Evolutionary conservation across 2,113 vertebrate genomes (phyloP).

Genomic region (Gulo gulo): DNA sequence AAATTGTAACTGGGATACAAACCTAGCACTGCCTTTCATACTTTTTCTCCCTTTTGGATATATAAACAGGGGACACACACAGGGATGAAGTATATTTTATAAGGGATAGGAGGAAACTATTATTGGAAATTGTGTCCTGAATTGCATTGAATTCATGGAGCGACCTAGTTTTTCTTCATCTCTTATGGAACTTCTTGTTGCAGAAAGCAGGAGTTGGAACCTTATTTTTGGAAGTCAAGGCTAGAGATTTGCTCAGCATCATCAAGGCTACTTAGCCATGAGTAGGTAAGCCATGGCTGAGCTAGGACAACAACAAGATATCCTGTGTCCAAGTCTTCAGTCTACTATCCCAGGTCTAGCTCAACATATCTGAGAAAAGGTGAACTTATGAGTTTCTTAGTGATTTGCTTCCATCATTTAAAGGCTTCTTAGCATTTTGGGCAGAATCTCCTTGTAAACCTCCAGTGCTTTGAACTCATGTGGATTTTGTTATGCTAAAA

Average conservation of each 20-base stretch:
- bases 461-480: neutral
- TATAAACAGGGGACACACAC: neutral
- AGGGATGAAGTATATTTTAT: neutral
- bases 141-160: slow-evolving; percentile 34
- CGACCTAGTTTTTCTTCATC: slow-evolving; percentile 44
- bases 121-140: slow-evolving; percentile 27
- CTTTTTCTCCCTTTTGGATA: neutral
- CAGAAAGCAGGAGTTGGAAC: neutral
- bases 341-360: neutral
- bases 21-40: neutral
- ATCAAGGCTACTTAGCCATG: neutral
- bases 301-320: neutral
- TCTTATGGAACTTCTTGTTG: slow-evolving; percentile 30
- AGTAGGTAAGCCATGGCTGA: neutral
- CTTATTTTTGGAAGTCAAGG: slow-evolving; percentile 28
- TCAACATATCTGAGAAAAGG: neutral
- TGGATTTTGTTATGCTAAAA: slow-evolving; percentile 51
- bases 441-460: neutral
- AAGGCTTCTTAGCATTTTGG: neutral
- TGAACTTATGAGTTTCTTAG: neutral
- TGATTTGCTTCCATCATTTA: neutral
- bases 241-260: neutral
- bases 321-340: neutral
- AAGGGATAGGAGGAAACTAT: neutral
- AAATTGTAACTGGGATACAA: neutral